phyloP scores from a whole-genome alignment of 2,797 vertebrate species.

The Lithobates pipiens region DNA sequence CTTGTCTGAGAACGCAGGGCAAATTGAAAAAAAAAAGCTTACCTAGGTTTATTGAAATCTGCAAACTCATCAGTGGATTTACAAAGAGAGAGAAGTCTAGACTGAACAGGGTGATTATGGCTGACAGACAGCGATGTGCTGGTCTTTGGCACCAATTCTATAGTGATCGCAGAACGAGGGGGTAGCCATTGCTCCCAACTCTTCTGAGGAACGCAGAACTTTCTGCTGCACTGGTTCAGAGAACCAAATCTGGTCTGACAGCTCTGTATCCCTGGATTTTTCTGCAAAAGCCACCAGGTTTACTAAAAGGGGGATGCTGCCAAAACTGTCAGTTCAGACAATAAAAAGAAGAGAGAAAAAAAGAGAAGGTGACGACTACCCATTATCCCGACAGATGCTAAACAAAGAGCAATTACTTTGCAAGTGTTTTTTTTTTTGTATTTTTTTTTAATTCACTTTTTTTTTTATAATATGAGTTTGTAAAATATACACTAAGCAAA shows the following conservation, averaged over 20 bases:
- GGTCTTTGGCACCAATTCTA: not conserved
- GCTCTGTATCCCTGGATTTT: not conserved
- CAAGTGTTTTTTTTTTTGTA: not conserved
- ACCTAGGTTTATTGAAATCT: not conserved
- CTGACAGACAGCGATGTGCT: not conserved
- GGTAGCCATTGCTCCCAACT: not conserved
- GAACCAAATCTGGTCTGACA: not conserved
- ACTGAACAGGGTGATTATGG: not conserved
- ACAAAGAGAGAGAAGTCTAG: constrained; percentile 10
- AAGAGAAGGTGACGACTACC: not conserved
- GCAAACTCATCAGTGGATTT: not conserved
- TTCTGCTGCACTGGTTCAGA: not conserved
- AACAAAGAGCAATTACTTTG: not conserved
- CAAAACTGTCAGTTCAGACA: not conserved
- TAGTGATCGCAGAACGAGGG: not conserved
- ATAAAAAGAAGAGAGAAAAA: too few species aligned
- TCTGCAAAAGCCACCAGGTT: not conserved
- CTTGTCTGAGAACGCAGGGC: not conserved
- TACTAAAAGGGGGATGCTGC: not conserved
- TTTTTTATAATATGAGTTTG: not conserved
- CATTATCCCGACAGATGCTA: not conserved
- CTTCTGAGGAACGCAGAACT: not conserved
- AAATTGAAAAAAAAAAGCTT: not conserved
- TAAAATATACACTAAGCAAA: not conserved
- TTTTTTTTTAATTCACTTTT: too few species aligned